Base-by-base conservation (phyloP, 2,113 vertebrate genomes). In the Potamarius usumacintae region DNA sequence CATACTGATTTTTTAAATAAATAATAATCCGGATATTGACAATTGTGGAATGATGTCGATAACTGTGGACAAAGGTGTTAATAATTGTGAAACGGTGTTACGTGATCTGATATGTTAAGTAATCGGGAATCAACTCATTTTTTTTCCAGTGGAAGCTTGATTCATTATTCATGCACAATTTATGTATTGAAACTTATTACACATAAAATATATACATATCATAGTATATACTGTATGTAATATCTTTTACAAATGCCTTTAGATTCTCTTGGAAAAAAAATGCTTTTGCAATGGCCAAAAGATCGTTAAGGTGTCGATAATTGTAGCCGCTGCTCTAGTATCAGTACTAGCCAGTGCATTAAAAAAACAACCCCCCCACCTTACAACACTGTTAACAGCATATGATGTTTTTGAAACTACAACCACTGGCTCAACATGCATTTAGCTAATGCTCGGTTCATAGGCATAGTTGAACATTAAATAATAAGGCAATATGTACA, bases 211-310 rank as follows among this genome's bases (percentile, higher is more conserved):
- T 93, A 34, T 2, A 94, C 90, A 94, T 3, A 78, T 53, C 89
- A 86, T 34, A 34, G 82, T 89, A 82, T 90, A 91, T 90, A 65
- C 79, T 92, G 83, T 89, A 85, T 90, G 91, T 82, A 67, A 84
- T 92, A 90, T 89, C 86, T 88, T 90, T 91, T 93, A 94, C 89
- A 95, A 95, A 95, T 90, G 90, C 90, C 83, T 88, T 84, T 92
- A 93, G 90, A 93, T 91, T 93, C 89, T 93, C 87, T 91, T 42
- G 42, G 10, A 57, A 93, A 93, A 90, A 89, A 78, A 14, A 34
- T 34, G 34, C 34, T 34, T 34, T 34, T 34, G 34, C 34, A 34
- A 34, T 34, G 34, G 34, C 1, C 34, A 34, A 34, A 34, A 34
- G 34, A 34, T 34, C 34, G 34, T 34, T 34, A 34, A 34, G 34